A percentile compares a stretch with the other conserved stretches of the same genome.
Evolutionary conservation across 2,888 invertebrate species (phyloP).

Genomic region (Drosophila falleni): DNA sequence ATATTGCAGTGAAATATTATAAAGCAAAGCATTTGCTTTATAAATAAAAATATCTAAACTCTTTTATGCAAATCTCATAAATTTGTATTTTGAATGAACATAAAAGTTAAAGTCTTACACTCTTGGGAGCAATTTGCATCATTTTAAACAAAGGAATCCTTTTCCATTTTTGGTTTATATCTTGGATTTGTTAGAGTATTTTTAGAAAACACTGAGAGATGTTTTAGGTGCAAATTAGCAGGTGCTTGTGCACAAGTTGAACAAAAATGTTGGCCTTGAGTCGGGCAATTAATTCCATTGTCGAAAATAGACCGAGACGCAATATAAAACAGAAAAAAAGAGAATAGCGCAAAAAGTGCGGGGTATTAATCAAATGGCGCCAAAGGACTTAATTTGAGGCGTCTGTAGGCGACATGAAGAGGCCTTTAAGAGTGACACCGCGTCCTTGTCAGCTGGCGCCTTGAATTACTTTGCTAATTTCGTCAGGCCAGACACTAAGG

Average conservation of each 20-base stretch:
- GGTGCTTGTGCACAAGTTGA: constrained; percentile 13
- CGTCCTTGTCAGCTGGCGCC: constrained; percentile 52
- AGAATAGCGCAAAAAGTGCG: neutral
- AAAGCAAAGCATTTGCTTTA: neutral
- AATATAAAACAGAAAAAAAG: constrained; percentile 9
- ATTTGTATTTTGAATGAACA: constrained; percentile 25
- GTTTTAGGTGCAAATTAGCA: constrained; percentile 11
- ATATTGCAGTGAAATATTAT: constrained; percentile 2
- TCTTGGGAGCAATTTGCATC: constrained; percentile 1
- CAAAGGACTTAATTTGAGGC: constrained; percentile 23
- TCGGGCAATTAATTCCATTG: constrained; percentile 61
- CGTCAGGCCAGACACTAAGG: constrained; percentile 40
- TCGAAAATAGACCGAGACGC: constrained; percentile 46
- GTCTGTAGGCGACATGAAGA: constrained; percentile 42
- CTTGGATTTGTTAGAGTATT: neutral
- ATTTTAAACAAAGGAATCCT: neutral
- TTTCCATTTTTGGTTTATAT: neutral
- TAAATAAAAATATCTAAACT: constrained; percentile 21
- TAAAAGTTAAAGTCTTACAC: neutral
- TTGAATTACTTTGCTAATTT: constrained; percentile 70
- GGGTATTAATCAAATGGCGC: constrained; percentile 45
- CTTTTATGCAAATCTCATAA: constrained; percentile 39
- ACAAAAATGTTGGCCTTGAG: constrained; percentile 43
- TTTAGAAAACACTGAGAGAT: neutral
- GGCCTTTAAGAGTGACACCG: constrained; percentile 29